Conservation (phyloP, 2,113 vertebrate species). For the Hypocryptadius cinnamomeus region DNA sequence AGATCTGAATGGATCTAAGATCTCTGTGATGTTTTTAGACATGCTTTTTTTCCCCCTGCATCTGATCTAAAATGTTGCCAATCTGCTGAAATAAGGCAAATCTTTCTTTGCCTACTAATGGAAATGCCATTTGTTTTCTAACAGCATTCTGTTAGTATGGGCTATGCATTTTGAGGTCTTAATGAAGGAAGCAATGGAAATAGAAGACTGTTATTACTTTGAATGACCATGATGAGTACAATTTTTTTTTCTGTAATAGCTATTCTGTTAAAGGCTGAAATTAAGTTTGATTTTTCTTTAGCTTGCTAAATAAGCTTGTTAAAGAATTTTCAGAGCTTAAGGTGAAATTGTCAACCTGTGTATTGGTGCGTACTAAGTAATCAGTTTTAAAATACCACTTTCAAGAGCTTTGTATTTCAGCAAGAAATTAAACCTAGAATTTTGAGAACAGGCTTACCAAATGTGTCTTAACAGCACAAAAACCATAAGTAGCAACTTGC, state of each 20-base stretch:
- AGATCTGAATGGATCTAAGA: neutral
- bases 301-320: neutral
- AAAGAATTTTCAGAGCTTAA: neutral
- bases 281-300: neutral
- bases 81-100: neutral
- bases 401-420: neutral
- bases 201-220: neutral
- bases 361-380: neutral
- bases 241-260: neutral
- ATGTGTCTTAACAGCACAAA: neutral
- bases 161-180: neutral
- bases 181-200: neutral
- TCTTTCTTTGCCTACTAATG: neutral
- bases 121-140: neutral
- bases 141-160: neutral
- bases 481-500: neutral
- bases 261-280: neutral
- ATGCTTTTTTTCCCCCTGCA: fast-evolving
- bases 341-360: neutral
- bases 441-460: neutral
- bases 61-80: neutral
- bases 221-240: neutral
- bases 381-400: neutral
- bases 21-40: neutral
- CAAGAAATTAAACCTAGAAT: neutral